Evolutionary conservation across 1,140 invertebrate genomes (phyloP).

Genomic region (Caerostris darwini): DNA sequence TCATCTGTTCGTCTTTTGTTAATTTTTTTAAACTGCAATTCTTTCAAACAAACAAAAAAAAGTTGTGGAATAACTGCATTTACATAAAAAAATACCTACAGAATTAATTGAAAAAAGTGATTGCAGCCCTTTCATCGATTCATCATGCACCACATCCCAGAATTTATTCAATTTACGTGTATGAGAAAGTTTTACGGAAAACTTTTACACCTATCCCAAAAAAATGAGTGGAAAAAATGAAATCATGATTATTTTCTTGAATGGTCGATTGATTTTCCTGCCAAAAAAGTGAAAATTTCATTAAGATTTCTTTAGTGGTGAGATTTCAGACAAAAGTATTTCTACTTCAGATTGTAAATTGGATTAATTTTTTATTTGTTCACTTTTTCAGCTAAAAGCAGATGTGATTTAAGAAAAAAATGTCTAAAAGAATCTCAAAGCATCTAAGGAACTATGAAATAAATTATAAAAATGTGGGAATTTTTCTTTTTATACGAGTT

Average conservation of each 20-base stretch:
- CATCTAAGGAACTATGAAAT: too few species aligned
- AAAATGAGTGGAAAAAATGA: neutral
- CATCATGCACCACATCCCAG: neutral
- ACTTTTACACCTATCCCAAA: neutral
- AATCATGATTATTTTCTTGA: neutral
- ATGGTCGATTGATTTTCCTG: neutral
- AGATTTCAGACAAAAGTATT: neutral
- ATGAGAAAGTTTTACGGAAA: neutral
- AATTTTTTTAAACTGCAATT: too few species aligned
- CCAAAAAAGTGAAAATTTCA: neutral
- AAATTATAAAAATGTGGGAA: too few species aligned
- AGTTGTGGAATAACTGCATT: too few species aligned
- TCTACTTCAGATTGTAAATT: neutral
- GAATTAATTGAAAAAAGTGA: neutral
- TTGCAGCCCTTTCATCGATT: neutral
- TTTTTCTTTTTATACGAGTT: too few species aligned
- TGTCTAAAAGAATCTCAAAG: neutral
- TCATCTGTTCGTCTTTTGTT: too few species aligned
- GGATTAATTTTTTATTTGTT: slow-evolving; percentile 21
- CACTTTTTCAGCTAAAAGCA: neutral
- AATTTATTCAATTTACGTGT: neutral
- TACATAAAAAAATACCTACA: neutral
- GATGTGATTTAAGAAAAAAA: neutral
- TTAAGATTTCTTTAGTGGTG: neutral
- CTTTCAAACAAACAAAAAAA: too few species aligned